phyloP scores from a whole-genome alignment of 2,888 invertebrate species.

The Stenodema calcarata region DNA sequence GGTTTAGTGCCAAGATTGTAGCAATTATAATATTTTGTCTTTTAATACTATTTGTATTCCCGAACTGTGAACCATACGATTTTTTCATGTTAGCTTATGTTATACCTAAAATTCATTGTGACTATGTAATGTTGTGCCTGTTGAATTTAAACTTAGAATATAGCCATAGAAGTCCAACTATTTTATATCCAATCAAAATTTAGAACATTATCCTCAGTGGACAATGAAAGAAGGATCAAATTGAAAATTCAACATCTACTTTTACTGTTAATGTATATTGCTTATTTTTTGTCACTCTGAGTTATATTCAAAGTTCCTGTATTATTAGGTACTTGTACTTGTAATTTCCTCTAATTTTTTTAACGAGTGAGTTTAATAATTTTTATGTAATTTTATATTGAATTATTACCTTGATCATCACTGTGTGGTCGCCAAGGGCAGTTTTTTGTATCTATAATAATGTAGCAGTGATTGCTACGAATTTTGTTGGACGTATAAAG shows the following conservation, averaged over 20 bases:
- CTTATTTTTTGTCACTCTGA: neutral
- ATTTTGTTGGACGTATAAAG: neutral
- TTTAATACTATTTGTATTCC: neutral
- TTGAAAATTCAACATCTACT: no score
- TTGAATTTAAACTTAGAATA: neutral
- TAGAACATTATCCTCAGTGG: neutral
- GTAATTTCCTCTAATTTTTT: no score
- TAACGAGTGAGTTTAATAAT: no score
- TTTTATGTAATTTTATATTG: no score
- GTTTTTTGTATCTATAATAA: neutral
- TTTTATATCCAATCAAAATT: neutral
- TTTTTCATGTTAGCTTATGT: neutral
- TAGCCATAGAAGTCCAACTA: neutral
- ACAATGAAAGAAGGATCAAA: neutral
- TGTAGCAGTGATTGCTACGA: neutral
- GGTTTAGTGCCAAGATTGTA: conserved; percentile 6
- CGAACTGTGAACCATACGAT: neutral
- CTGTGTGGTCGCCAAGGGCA: neutral
- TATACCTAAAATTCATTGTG: neutral
- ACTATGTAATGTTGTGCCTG: conserved; percentile 12
- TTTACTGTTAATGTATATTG: neutral
- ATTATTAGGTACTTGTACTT: neutral
- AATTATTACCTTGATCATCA: neutral
- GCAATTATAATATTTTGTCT: neutral
- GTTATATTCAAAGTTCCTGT: neutral